Base-by-base conservation (phyloP, 2,113 vertebrate species). In the Camelus bactrianus region DNA sequence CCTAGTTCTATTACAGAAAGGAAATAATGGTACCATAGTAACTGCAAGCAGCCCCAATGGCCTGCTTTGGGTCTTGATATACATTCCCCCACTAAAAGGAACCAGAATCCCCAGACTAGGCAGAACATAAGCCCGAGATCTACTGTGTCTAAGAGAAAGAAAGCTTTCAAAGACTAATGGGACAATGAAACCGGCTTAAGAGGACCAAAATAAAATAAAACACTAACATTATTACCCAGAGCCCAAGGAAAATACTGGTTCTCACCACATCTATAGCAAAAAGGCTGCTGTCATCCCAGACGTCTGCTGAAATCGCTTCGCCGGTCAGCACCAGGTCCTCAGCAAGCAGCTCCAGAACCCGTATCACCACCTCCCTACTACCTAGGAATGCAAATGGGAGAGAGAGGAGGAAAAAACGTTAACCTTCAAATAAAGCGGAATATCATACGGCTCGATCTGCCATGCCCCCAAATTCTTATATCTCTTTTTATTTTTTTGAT, bases 221-320 rank as follows among this genome's bases (percentile, higher is more conserved):
- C 24, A 64, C 42, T 84, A 86, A 90, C 48, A 84, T 0, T 2
- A 32, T 32, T 90, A 85, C 50, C 60, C 91, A 97, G 62, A 91
- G 5, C 69, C 46, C 96, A 90, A 93, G 77, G n/a, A 89, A 95
- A 80, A 56, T 38, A 69, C 0, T 26, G 77, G 81, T 52, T 72
- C 99, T 99, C 97, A 99, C 99, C 99, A 99, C 98, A 97, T 99
- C 99, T 97, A 99, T 98, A 54, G 99, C 99, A 98, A 99, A 99
- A 97, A 99, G 98, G 97, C 99, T 99, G 97, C 95, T 98, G 97
- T 99, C 99, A 90, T 99, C 99, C 99, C 99, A 99, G 98, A 99
- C 98, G 91, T 99, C 98, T 97, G 99, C 98, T 87, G 99, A 99
- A 97, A 99, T 96, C 8, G 99, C 98, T 98, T 99, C 98, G 97